Conservation (phyloP, 2,888 invertebrate species). For the Drosophila phalerata region DNA sequence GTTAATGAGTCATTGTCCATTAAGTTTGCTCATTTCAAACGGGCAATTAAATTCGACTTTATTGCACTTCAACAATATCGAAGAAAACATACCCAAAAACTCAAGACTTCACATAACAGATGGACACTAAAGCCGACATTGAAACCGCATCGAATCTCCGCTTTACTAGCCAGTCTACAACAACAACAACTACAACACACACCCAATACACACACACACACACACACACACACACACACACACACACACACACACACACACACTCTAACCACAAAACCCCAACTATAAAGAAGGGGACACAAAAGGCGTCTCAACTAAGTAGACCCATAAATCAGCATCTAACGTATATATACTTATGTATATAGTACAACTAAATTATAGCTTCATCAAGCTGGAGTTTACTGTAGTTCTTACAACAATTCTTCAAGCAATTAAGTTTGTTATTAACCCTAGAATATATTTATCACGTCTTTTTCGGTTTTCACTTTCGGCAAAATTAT, state of each 20-base stretch:
- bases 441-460: background rate
- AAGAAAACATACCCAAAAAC: background rate
- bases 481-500: too few relatives aligned
- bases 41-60: conserved; percentile 82
- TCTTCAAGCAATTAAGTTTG: conserved; percentile 1
- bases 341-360: background rate
- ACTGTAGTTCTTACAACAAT: conserved; percentile 2
- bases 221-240: background rate
- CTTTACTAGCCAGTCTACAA: conserved; percentile 19
- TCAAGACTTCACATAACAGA: conserved; percentile 19
- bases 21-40: conserved; percentile 81
- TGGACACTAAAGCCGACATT: conserved; percentile 48
- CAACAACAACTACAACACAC: conserved; percentile 5
- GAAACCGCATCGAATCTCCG: conserved; percentile 67
- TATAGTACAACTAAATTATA: conserved; percentile 35
- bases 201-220: conserved; percentile 18
- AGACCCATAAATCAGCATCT: conserved; percentile 57
- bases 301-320: conserved; percentile 45
- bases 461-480: too few relatives aligned
- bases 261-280: conserved; percentile 12
- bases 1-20: conserved; percentile 84
- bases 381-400: conserved; percentile 5
- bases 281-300: conserved; percentile 2
- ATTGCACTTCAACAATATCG: conserved; percentile 73
- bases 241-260: conserved; percentile 10